Conservation (phyloP, 2,888 invertebrate genomes). For the Plebejus argus region DNA sequence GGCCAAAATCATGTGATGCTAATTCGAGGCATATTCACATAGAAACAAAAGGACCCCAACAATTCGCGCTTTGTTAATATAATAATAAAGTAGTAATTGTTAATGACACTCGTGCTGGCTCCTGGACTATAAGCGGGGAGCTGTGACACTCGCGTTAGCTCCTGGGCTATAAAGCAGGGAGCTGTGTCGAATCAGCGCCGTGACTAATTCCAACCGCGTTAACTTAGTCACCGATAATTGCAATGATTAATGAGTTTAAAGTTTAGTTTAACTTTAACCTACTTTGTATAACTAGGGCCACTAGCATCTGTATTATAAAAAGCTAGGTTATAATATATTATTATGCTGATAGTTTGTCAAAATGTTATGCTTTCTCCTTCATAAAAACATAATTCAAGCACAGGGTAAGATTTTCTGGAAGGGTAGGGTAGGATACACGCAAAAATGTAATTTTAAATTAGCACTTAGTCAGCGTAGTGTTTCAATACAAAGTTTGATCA, state of each 20-base stretch:
- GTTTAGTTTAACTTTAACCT: neutral
- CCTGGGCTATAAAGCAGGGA: constrained; percentile 57
- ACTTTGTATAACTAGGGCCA: neutral
- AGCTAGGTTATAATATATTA: too few relatives aligned
- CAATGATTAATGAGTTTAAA: constrained; percentile 24
- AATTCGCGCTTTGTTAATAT: constrained; percentile 68
- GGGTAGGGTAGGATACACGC: too few relatives aligned
- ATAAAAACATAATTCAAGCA: too few relatives aligned
- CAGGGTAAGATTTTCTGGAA: too few relatives aligned
- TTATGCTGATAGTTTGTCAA: too few relatives aligned
- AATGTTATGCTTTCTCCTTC: too few relatives aligned
- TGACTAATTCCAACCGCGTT: constrained; percentile 42
- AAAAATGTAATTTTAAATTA: too few relatives aligned
- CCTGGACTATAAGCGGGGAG: constrained; percentile 56
- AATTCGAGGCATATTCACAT: constrained; percentile 54
- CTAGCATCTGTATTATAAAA: neutral
- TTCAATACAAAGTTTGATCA: too few relatives aligned
- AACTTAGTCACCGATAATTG: constrained; percentile 11
- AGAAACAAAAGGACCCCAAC: constrained; percentile 72
- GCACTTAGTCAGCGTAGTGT: too few relatives aligned
- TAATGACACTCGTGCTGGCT: constrained; percentile 61
- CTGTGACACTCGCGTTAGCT: constrained; percentile 47
- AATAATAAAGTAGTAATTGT: constrained; percentile 70
- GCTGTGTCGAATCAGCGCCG: constrained; percentile 56
- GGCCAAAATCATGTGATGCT: constrained; percentile 32